phyloP scores from a whole-genome alignment of 2,113 vertebrate species.

The Mastomys natalensis region DNA sequence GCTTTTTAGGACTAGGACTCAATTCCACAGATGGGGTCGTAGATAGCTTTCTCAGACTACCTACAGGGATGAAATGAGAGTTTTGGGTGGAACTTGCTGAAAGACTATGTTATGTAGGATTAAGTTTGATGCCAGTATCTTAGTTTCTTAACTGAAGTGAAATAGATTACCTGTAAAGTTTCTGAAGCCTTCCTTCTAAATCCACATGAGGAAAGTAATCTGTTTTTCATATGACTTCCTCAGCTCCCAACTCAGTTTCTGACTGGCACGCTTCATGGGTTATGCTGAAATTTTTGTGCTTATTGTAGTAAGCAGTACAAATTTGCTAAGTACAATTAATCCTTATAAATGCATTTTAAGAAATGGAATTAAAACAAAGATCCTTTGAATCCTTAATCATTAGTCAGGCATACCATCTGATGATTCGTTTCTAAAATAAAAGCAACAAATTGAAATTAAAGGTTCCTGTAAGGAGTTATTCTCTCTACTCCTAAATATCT shows the following conservation, averaged over 20 bases:
- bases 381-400: constrained; percentile 41
- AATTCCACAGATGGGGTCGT: background rate
- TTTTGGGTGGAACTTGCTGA: constrained; percentile 14
- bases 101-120: background rate
- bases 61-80: background rate
- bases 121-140: background rate
- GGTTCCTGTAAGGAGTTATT: background rate
- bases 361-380: constrained; percentile 10
- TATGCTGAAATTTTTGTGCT: background rate
- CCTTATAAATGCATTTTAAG: background rate
- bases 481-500: background rate
- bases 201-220: background rate
- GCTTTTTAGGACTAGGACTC: background rate
- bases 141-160: background rate
- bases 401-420: background rate
- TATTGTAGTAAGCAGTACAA: background rate
- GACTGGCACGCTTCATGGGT: background rate
- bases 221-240: background rate
- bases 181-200: constrained; percentile 23
- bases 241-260: background rate
- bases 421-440: background rate
- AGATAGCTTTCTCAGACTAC: background rate
- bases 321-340: background rate
- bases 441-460: background rate
- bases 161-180: background rate